Conservation (phyloP, 1,140 invertebrate genomes). For the Drosophila littoralis region DNA sequence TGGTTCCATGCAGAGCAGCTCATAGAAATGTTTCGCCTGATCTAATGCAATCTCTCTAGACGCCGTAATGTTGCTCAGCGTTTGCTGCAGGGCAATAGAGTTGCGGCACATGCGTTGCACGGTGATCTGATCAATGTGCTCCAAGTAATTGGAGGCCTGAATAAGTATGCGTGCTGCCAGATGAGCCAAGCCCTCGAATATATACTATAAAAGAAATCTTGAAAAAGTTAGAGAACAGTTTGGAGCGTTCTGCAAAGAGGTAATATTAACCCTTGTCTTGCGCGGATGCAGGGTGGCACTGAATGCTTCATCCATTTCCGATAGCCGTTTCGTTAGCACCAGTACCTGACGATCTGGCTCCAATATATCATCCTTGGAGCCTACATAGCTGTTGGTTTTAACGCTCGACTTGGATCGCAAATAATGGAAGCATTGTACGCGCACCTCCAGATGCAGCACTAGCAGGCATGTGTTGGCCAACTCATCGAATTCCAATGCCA, state of each 20-base stretch:
- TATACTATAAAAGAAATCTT: conserved; percentile 89
- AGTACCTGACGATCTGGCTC: conserved; percentile 93
- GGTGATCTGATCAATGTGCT: conserved; percentile 91
- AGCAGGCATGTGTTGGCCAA: conserved; percentile 95
- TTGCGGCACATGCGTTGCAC: conserved; percentile 94
- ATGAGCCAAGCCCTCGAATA: conserved; percentile 97
- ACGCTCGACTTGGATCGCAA: conserved; percentile 85
- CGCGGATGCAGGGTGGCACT: conserved; percentile 89
- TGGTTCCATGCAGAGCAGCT: conserved; percentile 92
- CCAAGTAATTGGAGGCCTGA: conserved; percentile 91
- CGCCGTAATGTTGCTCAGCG: conserved; percentile 93
- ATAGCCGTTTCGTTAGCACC: conserved; percentile 91
- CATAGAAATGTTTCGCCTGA: conserved; percentile 94
- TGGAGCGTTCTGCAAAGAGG: no score
- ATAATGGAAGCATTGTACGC: conserved; percentile 98
- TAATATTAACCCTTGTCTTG: conserved; percentile 89
- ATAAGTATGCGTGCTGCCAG: conserved; percentile 94
- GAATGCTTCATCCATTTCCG: conserved; percentile 92
- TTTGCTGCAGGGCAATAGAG: conserved; percentile 94
- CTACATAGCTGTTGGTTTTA: conserved; percentile 70
- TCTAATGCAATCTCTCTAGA: conserved; percentile 93
- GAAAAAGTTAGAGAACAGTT: background rate
- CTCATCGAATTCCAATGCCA: conserved; percentile 93
- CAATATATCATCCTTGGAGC: conserved; percentile 86
- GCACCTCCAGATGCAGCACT: conserved; percentile 95